Conservation (phyloP, 2,113 vertebrate genomes). For the human (Homo sapiens) region DNA sequence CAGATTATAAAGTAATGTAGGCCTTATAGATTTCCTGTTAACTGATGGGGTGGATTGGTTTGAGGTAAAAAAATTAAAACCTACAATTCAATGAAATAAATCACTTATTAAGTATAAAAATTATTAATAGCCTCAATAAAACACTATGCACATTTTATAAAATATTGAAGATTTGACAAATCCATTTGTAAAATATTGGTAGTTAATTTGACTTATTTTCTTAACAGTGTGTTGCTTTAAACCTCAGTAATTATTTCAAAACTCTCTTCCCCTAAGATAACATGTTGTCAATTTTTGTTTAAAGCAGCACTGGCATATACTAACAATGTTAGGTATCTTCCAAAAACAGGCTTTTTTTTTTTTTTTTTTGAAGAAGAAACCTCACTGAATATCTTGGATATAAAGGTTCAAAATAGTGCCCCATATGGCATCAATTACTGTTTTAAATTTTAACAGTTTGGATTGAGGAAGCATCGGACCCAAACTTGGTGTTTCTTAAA, state of each 20-base stretch:
- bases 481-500: background rate
- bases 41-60: background rate
- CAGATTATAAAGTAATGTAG: conserved; percentile 1
- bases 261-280: background rate
- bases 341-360: background rate
- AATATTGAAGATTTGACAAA: background rate
- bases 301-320: background rate
- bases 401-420: conserved; percentile 1
- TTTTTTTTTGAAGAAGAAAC: background rate
- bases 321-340: background rate
- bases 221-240: background rate
- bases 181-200: background rate
- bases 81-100: background rate
- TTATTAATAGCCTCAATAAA: background rate
- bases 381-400: background rate
- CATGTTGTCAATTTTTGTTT: background rate
- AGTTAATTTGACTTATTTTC: background rate
- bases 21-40: background rate
- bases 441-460: background rate
- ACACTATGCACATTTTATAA: background rate
- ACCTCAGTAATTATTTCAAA: conserved; percentile 31
- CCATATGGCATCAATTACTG: background rate
- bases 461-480: background rate
- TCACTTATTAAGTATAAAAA: background rate
- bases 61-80: background rate